Evolutionary conservation across 2,113 vertebrate species (phyloP), one percentile per base, ranked within the genome.

Genomic region (Vulpes lagopus): DNA sequence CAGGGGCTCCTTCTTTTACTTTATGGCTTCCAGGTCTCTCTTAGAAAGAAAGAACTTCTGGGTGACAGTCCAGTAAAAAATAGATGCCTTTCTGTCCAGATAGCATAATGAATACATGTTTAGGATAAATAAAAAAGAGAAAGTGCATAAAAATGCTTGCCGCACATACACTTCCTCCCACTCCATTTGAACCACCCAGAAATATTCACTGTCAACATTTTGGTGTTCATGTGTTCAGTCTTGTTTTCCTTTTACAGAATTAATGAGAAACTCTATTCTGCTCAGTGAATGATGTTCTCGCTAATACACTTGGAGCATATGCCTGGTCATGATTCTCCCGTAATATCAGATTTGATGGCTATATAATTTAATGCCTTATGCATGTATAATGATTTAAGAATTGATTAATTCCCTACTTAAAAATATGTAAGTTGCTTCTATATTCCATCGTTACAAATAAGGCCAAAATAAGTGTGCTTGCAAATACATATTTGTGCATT

Each of bases 361-460:
- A 14, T 65, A 76, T 79, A 43, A 53, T 87, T 84, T 67, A 64
- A 57, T 84, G 20, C 80, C 49, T 22, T 25, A 3, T 27, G 69
- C 51, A 51, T 51, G 57, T 25, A 43, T 4, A 57, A 19, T 60
- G 69, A 82, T 9, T 64, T 32, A 73, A 76, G 60, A 96, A 82
- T 43, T 43, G 17, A 87, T n/a, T 15, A 64, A 74, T 87, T 79
- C 17, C 25, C 38, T 87, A 83, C 27, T 94, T 95, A 84, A 86
- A 90, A n/a, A 60, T 14, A 76, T 35, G 59, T 0, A 87, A 79
- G 81, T 92, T 71, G 20, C 69, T 87, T 91, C 60, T 57, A 27
- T 64, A 74, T 81, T 93, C 85, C 67, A 91, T 53, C 76, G 30
- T 74, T 91, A 82, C 2, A 85, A 92, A 81, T 53, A 94, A 93